Evolutionary conservation across 2,888 invertebrate species (phyloP), one percentile per base, ranked within the genome.

Genomic region (Eurytoma adleriae): DNA sequence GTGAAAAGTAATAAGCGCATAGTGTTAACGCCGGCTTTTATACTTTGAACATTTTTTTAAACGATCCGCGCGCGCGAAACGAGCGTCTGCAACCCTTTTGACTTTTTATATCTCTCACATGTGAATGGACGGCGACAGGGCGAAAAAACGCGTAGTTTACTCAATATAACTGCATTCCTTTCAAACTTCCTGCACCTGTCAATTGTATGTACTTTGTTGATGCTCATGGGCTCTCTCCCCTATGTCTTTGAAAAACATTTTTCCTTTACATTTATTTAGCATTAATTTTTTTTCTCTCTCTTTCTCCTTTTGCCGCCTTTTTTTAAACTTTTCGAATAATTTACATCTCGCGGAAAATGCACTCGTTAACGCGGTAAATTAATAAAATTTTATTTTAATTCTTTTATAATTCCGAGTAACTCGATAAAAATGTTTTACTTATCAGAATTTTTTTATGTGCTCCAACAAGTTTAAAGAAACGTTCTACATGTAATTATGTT

Each of bases 101-200:
- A 64, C 57, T 69, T 62, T 73, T 48, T 73, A 66, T 56, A 62
- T 40, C 14, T 56, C 5, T 2, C 20, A 56, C 40, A 30, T 20
- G n/a, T 64, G 56, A 70, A 70, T 70, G 48, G n/a, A 18, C 16
- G 14, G 3, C 48, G 56, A 40, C 69, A 5, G 24, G 48, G 5
- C 10, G n/a, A 40, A 70, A 64, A 52, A 52, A 27, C 48, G 27
- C 57, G 50, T 50, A 20, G 64, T 56, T 64, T 69, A 40, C 62
- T 76, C 40, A 30, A 50, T 77, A 56, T 18, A 64, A 64, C 14
- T 54, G 52, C n/a, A 69, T 62, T 69, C 69, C 30, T 69, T 76
- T 76, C 56, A 77, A 14, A 40, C 7, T 3, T n/a, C 24, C 48
- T 5, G 69, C 40, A 48, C 4, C 64, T 56, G 56, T 50, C 57